Base-by-base conservation (phyloP, 2,797 vertebrate species). In the Taeniopygia guttata region DNA sequence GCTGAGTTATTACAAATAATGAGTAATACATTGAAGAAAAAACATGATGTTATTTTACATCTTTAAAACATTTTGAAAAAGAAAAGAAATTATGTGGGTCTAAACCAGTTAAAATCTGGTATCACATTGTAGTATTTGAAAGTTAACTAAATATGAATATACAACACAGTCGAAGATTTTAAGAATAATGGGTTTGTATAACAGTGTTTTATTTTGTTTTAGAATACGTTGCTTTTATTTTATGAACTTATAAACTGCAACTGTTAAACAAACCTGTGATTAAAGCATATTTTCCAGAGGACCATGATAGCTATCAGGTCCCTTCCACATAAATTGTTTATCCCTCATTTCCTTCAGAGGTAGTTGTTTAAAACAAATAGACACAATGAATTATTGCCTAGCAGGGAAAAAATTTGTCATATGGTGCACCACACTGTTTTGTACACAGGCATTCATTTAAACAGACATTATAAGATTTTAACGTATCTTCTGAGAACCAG, bases 401-500 rank as follows among this genome's bases (percentile, higher is more conserved):
- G 51, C 20, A 70, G 58, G 55, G 30, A 69, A 62, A 94, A 69
- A 77, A 88, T 19, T 17, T 78, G 26, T 84, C 87, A 18, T 86
- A 38, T 62, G 85, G 56, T 51, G 73, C 43, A 63, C n/a, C 25
- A 49, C 51, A 32, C 23, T 68, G 83, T 93, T 97, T 83, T 91
- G 67, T 81, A 63, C 32, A 38, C 68, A 94, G 87, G 49, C 62
- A 49, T 59, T 91, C 15, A 67, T 55, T 97, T 96, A 90, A 94
- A 93, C 9, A 88, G 76, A 55, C 22, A 68, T 88, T 32, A 36
- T 64, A 91, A 84, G 55, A 63, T 89, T 91, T 93, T 89, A 89
- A 95, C 89, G 14, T 75, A 84, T 93, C 87, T 83, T 95, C 36
- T 63, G 69, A 92, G 90, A 94, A 92, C 63, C 42, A 64, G 97